Evolutionary conservation across 2,888 invertebrate genomes (phyloP).

Genomic region (Marasmarcha lunaedactyla): DNA sequence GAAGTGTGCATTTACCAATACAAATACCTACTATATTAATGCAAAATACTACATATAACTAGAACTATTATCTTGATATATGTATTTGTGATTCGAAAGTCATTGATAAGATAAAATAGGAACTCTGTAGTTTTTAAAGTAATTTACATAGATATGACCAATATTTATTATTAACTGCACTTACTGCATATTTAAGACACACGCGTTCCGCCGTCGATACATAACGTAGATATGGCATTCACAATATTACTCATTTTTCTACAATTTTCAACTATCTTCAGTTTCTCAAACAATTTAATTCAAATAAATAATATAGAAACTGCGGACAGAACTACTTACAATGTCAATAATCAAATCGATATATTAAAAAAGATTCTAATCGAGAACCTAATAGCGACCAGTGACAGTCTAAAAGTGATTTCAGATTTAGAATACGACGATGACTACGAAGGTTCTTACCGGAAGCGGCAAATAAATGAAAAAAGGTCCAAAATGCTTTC

Average conservation of each 20-base stretch:
- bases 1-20: too few species aligned
- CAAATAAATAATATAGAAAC: slow-evolving; percentile 18
- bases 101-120: too few species aligned
- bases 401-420: slow-evolving; percentile 23
- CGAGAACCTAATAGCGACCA: slow-evolving; percentile 22
- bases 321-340: slow-evolving; percentile 9
- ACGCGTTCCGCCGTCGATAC: too few species aligned
- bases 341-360: slow-evolving; percentile 14
- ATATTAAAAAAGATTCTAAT: slow-evolving; percentile 20
- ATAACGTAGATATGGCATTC: background rate
- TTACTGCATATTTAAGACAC: too few species aligned
- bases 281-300: slow-evolving; percentile 9
- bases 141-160: too few species aligned
- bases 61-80: too few species aligned
- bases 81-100: too few species aligned
- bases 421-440: slow-evolving; percentile 18
- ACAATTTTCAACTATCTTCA: background rate
- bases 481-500: slow-evolving; percentile 4
- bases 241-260: background rate
- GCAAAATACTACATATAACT: too few species aligned
- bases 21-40: too few species aligned
- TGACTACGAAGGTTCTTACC: slow-evolving; percentile 3
- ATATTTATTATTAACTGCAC: too few species aligned
- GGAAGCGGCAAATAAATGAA: slow-evolving; percentile 5
- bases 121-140: too few species aligned